Percentiles rank a stretch among this genome's conserved stretches.
phyloP scores from a whole-genome alignment of 2,888 invertebrate genomes.

The Dusona sp. region DNA sequence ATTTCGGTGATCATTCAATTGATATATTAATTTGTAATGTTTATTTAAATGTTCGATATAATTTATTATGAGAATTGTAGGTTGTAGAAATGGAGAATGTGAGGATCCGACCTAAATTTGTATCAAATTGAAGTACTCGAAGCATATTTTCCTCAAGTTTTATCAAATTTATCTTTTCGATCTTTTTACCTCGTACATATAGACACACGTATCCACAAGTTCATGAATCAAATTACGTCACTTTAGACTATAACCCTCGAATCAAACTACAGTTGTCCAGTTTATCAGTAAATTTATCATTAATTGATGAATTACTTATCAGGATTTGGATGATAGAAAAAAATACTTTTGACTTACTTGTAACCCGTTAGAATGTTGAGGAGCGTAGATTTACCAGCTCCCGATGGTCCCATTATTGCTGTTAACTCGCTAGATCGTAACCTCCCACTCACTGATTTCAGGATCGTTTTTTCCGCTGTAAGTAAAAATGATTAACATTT shows the following conservation, averaged over 20 bases:
- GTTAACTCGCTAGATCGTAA: conserved; percentile 96
- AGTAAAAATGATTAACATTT: conserved; percentile 75
- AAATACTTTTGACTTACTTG: conserved; percentile 89
- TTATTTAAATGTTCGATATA: background rate
- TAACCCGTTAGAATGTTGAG: conserved; percentile 98
- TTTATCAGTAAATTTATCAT: conserved; percentile 14
- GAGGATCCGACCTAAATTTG: background rate
- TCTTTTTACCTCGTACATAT: background rate
- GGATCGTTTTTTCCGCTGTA: conserved; percentile 93
- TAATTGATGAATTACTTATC: background rate
- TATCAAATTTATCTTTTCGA: background rate
- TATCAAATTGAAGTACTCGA: background rate
- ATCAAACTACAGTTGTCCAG: background rate
- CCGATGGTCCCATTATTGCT: conserved; percentile 99
- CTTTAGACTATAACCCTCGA: background rate
- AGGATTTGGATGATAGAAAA: background rate
- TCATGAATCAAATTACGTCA: background rate
- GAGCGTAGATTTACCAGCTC: conserved; percentile 96
- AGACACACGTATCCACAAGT: background rate
- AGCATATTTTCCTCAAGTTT: background rate
- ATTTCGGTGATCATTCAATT: background rate
- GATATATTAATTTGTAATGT: background rate
- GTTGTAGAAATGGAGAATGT: background rate
- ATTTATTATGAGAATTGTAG: background rate
- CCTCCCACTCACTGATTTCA: conserved; percentile 95